Evolutionary conservation across 2,888 invertebrate species (phyloP), one percentile per base, ranked within the genome.

Genomic region (Sphaerophoria rueppellii): DNA sequence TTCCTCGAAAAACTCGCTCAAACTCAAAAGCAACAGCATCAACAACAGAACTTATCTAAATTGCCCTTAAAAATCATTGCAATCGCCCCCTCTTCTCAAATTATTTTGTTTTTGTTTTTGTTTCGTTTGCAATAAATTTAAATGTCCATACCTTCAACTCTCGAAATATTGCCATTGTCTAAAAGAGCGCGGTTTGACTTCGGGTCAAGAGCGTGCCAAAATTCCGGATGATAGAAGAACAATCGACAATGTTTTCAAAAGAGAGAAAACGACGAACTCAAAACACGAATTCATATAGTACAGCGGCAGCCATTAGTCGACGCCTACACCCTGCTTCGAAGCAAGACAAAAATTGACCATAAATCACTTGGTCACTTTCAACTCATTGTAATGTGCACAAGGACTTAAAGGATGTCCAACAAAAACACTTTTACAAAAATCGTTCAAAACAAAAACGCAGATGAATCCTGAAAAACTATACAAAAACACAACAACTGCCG

Each of bases 151-250:
- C 24, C 24, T 24, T 24, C 24, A 24, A 24, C 48, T 40, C 9
- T 16, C 32, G 35, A 40, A 63, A 43, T 43, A 4, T 43, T 24
- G 50, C 35, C 40, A 50, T 67, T 67, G 34, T 54, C 5, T 32
- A 48, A 61, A 63, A 54, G 48, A 60, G 55, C 82, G 75, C 74
- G 72, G 79, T 81, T 81, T 81, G 76, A 60, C 69, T 63, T 63
- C 43, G 48, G 81, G 81, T 85, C 85, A 85, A 85, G 85, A 85
- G 87, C 72, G 87, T 87, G 87, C 87, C 87, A 82, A 87, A 87
- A 87, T 63, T 80, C 35, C 78, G 78, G 75, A 86, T 46, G 82
- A 76, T 72, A 75, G 37, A 48, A 65, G 37, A 58, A 70, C 74
- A 82, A 81, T 80, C 34, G 70, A 55, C 54, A 69, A 24, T 24